These are phyloP conservation scores for Ahaetulla prasina DNA, from an alignment of 2,113 vertebrate genomes.

Conservation along the genomic window DNA sequence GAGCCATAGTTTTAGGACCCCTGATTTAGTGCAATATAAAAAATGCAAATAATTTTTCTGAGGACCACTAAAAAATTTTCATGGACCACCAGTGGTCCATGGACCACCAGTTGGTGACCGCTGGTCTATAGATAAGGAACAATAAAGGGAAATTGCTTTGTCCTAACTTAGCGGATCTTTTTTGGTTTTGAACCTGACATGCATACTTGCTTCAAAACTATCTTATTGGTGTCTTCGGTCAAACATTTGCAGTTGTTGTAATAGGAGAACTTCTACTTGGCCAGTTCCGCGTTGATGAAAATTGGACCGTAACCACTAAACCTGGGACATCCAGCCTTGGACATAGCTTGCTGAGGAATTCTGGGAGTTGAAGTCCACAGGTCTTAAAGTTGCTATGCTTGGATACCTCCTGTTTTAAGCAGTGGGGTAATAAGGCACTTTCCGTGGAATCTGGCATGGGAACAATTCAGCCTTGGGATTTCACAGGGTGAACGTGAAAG, in stretches of 20 bases:
- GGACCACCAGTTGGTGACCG: no score
- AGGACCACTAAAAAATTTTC: no score
- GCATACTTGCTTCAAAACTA: not conserved
- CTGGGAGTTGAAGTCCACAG: not conserved
- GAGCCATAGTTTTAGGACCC: no score
- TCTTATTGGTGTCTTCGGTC: not conserved
- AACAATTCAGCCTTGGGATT: not conserved
- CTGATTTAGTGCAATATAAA: no score
- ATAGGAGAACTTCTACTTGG: not conserved
- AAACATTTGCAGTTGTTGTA: not conserved
- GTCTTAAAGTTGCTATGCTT: not conserved
- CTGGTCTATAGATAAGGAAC: not conserved
- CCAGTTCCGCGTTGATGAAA: not conserved
- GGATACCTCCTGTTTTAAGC: not conserved
- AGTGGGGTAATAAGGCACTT: not conserved
- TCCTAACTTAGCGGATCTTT: not conserved
- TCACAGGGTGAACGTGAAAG: not conserved
- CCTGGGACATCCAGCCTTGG: not conserved
- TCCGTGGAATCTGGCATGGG: not conserved
- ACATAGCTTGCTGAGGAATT: not conserved
- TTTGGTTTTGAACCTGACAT: not conserved
- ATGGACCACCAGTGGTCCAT: no score
- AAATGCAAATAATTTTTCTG: no score
- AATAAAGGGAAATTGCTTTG: not conserved
- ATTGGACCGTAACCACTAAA: not conserved